Conservation (phyloP, 2,113 vertebrate genomes). For the Bujurquina vittata region DNA sequence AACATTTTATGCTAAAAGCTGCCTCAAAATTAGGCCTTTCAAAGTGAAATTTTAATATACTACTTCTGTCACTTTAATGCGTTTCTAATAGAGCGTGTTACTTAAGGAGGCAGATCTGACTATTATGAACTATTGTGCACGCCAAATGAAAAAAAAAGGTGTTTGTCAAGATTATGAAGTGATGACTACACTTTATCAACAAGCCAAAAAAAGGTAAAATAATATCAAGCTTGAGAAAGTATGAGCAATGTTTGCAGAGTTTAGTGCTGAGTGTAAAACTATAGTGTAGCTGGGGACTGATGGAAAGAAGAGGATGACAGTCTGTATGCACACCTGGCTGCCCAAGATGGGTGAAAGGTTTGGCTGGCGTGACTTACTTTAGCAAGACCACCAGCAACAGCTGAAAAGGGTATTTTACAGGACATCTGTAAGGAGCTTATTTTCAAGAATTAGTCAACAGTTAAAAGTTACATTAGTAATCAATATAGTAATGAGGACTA, state of each 20-base stretch:
- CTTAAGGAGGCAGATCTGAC: neutral
- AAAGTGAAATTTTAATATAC: neutral
- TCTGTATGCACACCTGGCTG: neutral
- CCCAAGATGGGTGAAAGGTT: neutral
- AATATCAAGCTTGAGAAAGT: neutral
- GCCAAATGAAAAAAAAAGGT: neutral
- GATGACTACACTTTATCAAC: neutral
- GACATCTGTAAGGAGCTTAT: no score
- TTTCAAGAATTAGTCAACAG: neutral
- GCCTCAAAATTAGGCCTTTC: neutral
- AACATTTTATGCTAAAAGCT: constrained; percentile 18
- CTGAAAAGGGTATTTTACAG: neutral
- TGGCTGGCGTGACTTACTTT: neutral
- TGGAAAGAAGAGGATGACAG: neutral
- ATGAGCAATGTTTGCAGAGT: neutral
- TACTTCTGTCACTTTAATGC: constrained; percentile 15
- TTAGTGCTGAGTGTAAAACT: neutral
- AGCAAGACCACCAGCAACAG: neutral
- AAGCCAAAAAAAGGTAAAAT: neutral
- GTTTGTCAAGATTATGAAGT: neutral
- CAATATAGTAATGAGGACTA: neutral
- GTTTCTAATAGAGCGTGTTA: constrained; percentile 21
- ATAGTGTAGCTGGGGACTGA: neutral
- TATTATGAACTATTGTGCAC: neutral
- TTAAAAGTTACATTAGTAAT: neutral